Evolutionary conservation across 2,113 vertebrate species (phyloP), one percentile per base, ranked within the genome.

Genomic region (Hystrix brachyura): DNA sequence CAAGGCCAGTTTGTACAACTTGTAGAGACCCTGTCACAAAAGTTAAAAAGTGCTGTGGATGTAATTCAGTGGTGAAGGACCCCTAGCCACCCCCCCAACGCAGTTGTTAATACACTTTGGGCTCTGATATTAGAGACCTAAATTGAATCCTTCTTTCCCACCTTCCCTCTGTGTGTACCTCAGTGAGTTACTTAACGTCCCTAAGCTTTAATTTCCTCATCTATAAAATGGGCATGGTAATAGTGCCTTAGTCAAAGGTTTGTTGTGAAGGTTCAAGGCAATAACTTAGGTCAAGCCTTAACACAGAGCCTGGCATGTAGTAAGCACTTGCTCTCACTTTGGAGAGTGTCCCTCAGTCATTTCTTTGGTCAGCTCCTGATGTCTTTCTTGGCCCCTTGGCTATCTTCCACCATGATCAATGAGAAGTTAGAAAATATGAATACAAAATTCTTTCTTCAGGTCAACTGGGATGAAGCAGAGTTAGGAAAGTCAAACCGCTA

Each of bases 161-260:
- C 51, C 46, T 86, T 95, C n/a, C 60, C 74, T 93, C 79, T 87
- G 15, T 89, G 53, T 83, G 32, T 94, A 93, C 53, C 86, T 67
- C 34, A 89, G 57, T 81, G 91, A 91, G 8, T 96, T 95, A 80
- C 53, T 90, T 90, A 48, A 82, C 34, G 88, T 96, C 78, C 57
- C 5, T 93, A 78, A 87, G 27, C 67, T 46, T 96, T 91, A 51
- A 86, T 51, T 96, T 91, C 7, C 51, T 96, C 43, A 67, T 62
- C 60, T 93, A 60, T 89, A 91, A 90, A 96, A 87, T 89, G 67
- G 72, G 19, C 15, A 25, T 43, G 88, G 38, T 62, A 82, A 91
- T 43, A 67, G 38, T 57, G 67, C 15, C 81, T 94, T 88, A 81
- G 15, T 55, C 69, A 79, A 67, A 92, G 19, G 4, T 72, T 92